Evolutionary conservation across 2,797 vertebrate species (phyloP), one percentile per base, ranked within the genome.

Genomic region (Saxicola maurus): DNA sequence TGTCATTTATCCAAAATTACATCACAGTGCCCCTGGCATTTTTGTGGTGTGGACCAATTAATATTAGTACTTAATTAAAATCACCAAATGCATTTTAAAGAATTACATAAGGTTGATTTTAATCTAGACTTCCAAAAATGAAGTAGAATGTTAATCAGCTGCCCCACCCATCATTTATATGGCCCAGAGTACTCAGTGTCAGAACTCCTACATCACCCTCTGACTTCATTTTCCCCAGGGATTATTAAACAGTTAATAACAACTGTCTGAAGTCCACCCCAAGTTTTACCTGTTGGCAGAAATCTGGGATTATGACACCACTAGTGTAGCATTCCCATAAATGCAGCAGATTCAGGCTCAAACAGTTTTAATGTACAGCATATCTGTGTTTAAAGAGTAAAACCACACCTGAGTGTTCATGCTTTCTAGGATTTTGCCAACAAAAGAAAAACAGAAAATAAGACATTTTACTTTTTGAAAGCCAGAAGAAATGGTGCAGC

Each of bases 61-160:
- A 64, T 31, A 31, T 81, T 45, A 80, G 45, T n/a, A 74, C 17
- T 86, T 81, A 59, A 89, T 88, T 95, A 91, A 92, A 91, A 89
- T 87, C 59, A 43, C 55, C 30, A 62, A 87, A 52, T 83, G 33
- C 21, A 64, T 85, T 83, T 91, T 89, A 68, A 83, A 78, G 42
- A 21, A 65, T 95, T 91, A 82, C 74, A 80, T 90, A 92, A 82
- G 59, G 61, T 68, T 87, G 89, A 91, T 95, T 82, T 82, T 87
- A 79, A 94, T 94, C 95, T 90, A 61, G 49, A 40, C 65, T 89
- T 78, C 52, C 74, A 91, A 82, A 93, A 93, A 82, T 64, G 46
- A 94, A 59, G 46, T 31, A n/a, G 49, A 74, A 79, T 64, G 17
- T 86, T 93, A 87, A 94, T 91, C 80, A 91, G 1, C 69, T 66